These are phyloP conservation scores for Amblyjoppa proteus DNA, from an alignment of 2,888 invertebrate genomes.

Conservation along the genomic window DNA sequence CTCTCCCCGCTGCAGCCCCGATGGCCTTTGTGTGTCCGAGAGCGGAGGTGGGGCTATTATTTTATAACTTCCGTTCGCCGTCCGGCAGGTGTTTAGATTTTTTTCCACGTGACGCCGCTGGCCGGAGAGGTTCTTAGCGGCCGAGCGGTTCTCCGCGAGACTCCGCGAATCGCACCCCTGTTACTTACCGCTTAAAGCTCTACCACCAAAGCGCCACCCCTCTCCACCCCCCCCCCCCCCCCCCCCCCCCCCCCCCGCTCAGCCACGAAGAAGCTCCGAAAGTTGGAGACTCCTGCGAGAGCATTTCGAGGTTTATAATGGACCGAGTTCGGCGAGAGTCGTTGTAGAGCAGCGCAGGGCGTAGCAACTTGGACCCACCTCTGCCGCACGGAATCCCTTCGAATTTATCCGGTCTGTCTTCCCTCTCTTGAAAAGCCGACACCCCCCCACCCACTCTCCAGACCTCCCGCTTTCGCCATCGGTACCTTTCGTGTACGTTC, in stretches of 20 bases:
- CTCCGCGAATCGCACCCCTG: conserved; percentile 26
- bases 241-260: too few relatives aligned
- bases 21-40: not conserved
- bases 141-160: not conserved
- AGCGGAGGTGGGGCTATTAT: not conserved
- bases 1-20: not conserved
- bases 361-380: conserved; percentile 24
- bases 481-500: conserved; percentile 38
- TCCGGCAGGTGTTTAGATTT: not conserved
- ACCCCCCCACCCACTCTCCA: conserved; percentile 9
- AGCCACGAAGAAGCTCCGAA: conserved; percentile 61
- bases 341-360: conserved; percentile 11
- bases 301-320: conserved; percentile 65
- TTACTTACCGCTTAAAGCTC: conserved; percentile 65
- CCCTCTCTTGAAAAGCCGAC: conserved; percentile 10
- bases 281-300: conserved; percentile 56
- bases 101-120: not conserved
- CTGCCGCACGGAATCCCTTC: conserved; percentile 41
- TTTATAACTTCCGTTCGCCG: not conserved
- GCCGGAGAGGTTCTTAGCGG: not conserved
- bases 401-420: conserved; percentile 56
- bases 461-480: conserved; percentile 40
- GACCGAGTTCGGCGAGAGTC: conserved; percentile 47
- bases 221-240: not conserved
- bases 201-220: conserved; percentile 7